Conservation (phyloP, 2,797 vertebrate genomes). For the Psittacula derbiana region DNA sequence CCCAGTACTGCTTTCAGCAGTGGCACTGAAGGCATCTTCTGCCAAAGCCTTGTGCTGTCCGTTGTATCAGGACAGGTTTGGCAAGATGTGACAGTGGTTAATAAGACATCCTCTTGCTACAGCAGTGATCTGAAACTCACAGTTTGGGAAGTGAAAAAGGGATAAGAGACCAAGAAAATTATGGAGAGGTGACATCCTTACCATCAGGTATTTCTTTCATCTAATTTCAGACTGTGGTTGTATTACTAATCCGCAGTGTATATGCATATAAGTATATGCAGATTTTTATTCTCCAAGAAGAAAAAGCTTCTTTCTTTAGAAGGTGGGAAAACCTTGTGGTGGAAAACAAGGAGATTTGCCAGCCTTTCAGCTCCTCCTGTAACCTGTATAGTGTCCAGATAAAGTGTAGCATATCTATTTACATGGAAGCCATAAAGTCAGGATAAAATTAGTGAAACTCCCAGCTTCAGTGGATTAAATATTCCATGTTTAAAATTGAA, state of each 20-base stretch:
- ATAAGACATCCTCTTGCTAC: background rate
- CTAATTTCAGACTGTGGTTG: background rate
- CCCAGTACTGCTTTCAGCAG: background rate
- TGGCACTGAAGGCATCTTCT: background rate
- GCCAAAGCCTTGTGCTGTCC: background rate
- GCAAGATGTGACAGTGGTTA: background rate
- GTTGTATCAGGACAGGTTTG: background rate
- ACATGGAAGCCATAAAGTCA: background rate
- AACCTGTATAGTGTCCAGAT: fast-evolving
- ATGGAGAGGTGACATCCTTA: background rate
- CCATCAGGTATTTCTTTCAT: background rate
- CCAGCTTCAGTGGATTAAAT: background rate
- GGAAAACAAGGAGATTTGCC: background rate
- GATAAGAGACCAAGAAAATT: background rate
- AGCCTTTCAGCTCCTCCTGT: background rate
- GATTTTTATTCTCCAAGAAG: background rate
- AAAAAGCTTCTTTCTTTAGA: background rate
- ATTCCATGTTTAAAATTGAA: background rate
- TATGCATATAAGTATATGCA: background rate
- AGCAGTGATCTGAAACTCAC: background rate
- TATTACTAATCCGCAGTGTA: background rate
- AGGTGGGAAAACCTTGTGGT: background rate
- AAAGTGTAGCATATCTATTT: background rate
- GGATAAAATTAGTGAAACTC: background rate
- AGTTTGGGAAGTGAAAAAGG: background rate